Base-by-base conservation (phyloP, 2,113 vertebrate species). In the Phylloscopus trochiloides region DNA sequence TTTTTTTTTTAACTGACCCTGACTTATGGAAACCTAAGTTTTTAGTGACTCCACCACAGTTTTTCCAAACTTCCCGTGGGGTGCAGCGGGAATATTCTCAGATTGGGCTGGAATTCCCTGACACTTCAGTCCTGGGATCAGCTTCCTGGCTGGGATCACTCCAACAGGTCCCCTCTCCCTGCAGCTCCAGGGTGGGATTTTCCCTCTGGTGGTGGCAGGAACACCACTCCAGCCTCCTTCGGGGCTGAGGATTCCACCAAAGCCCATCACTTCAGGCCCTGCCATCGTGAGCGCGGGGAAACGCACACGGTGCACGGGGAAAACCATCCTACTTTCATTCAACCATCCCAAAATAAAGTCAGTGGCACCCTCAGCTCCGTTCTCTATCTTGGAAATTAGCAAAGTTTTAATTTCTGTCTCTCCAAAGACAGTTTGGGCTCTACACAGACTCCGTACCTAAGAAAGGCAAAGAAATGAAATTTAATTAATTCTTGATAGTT, bases 81-180 rank as follows among this genome's bases (percentile, higher is more conserved):
- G 8, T 16, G 4, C 0, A 2, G 5, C 1, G 2, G 12, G 24
- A 18, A 4, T 22, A 38, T 32, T 52, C 48, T 57, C 25, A 24
- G 15, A 43, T 61, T 61, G 43, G 38, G n/a, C 16, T 75, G 88
- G 51, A 74, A 85, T 63, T 63, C 26, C 17, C 7, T 40, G 31
- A 15, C 14, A 7, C 24, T 40, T 12, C 15, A 40, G n/a, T 1
- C 7, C 40, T 24, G 9, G 50, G 42, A 40, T 48, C 22, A 15
- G 0, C 4, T 8, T 24, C 34, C 24, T 34, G 34, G 3, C 43
- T 7, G 20, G 25, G 19, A 12, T 24, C 19, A 29, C 31, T 11
- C 50, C 80, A 16, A 1, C 32, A 34, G 19, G 2, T 34, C 3
- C 36, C 11, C 10, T 38, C 1, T 38, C 34, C 16, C 55, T 29